Evolutionary conservation across 35 echinoderm and acorn worm species (phyloP), one percentile per base, ranked within the genome.

Genomic region (Hemicentrotus pulcherrimus): DNA sequence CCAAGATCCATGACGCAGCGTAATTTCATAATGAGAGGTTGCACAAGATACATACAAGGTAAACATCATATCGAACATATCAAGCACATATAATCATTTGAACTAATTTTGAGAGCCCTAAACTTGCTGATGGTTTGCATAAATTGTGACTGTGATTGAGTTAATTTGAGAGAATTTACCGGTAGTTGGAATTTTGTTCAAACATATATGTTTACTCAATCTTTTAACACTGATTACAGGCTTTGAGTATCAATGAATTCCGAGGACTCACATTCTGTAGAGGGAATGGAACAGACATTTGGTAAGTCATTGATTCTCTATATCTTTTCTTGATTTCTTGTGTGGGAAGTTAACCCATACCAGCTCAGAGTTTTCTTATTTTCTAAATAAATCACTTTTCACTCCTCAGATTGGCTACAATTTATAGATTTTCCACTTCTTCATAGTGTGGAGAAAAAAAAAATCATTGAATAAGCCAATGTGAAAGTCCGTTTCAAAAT

Each of bases 171-270:
- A 22, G 86, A 31, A 33, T 12, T 19, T 86, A n/a, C n/a, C n/a
- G n/a, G n/a, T n/a, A 19, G 9, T 9, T 86, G 12, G n/a, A n/a
- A n/a, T 22, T 22, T 18, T 2, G 14, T 86, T 31, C 12, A 19
- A 7, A 13, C 9, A 8, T 86, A 13, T 18, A 13, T 18, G 14
- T 86, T 18, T 86, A 19, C 30, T 86, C 24, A 19, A 10, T 22
- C 32, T 31, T 12, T 18, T 86, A 19, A 9, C 86, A 18, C 30
- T 86, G 3, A 48, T 87, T 14, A 91, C 94, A 95, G 94, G 86
- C 86, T 86, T 28, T 95, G 94, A 87, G 46, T 78, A 95, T 95
- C 86, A 95, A 95, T 47, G 94, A 95, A 91, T 31, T 95, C 61
- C 30, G 22, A 70, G 94, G 61, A 31, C 58, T 61, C 16, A 71